Evolutionary conservation across 92 coral and sea anemone genomes (phyloP), one percentile per base, ranked within the genome.

Genomic region (Palythoa heliodiscus): DNA sequence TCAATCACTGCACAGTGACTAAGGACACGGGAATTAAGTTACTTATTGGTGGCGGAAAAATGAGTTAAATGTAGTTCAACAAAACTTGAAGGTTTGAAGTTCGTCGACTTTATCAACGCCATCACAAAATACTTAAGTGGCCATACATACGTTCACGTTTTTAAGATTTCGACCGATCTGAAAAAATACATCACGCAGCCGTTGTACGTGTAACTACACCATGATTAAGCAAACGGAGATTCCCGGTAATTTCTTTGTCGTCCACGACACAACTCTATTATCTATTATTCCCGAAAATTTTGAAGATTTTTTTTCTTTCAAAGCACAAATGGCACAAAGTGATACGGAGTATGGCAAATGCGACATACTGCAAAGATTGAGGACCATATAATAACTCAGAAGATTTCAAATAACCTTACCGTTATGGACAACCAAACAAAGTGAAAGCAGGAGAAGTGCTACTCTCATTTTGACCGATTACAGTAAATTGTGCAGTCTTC

Each of bases 341-440:
- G 70, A 52, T 37, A 77, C 82, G 52, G 0, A n/a, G 8, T 11
- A 10, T 25, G 7, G 3, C 64, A 14, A 58, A 5, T 20, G 64
- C 1, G 64, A 58, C 10, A 4, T 19, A 58, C 5, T 20, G 22
- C 58, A 20, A 29, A 55, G 35, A 29, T 29, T 0, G 35, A 29
- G 1, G 35, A 29, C 35, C 35, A 29, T 29, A 29, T 15, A 37
- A 7, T 35, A 72, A 72, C 70, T 23, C 17, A 0, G 19, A 19
- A 9, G 19, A 6, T 20, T 10, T 14, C 35, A 57, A 25, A 57
- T 17, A 14, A 13, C 82, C 82, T 77, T 39, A 77, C 82, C 82
- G 52, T 57, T 77, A 2, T 57, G 82, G 48, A 77, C 68, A 53
- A 57, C 50, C 68, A 77, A 77, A 37, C 69, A 77, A 57, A 77